A percentile compares a stretch with the other conserved stretches of the same genome.
Evolutionary conservation across 2,797 vertebrate species (phyloP).

Genomic region (Pseudotriccus pelzelni): DNA sequence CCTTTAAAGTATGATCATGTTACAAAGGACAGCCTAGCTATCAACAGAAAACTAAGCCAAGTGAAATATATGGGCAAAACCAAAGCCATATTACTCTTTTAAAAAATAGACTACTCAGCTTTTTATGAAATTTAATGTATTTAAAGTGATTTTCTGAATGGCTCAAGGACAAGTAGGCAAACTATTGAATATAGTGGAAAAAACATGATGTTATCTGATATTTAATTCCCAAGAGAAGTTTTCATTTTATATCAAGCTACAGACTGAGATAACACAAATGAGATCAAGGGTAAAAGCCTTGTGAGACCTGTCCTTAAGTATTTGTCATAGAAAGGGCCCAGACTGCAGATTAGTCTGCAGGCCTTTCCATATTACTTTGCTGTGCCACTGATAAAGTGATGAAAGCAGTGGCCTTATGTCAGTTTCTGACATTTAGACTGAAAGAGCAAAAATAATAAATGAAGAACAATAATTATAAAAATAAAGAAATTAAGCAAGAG

Average conservation of each 20-base stretch:
- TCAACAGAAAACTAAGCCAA: background rate
- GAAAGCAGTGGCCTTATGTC: background rate
- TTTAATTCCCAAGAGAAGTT: slow-evolving; percentile 3
- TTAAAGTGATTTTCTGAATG: background rate
- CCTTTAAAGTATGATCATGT: background rate
- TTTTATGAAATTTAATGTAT: background rate
- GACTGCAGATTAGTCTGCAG: background rate
- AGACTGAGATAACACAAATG: background rate
- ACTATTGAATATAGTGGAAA: background rate
- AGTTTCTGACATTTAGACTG: background rate
- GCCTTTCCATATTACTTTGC: background rate
- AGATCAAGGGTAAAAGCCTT: background rate
- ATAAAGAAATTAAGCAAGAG: accelerated
- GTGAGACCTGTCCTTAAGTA: slow-evolving; percentile 1
- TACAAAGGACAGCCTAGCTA: background rate
- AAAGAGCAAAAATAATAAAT: background rate
- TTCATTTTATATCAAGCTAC: slow-evolving; percentile 8
- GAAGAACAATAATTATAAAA: background rate
- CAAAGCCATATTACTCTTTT: background rate
- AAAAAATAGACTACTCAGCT: background rate
- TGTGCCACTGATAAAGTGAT: accelerated
- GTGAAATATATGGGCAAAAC: background rate
- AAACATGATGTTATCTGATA: background rate
- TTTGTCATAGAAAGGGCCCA: background rate
- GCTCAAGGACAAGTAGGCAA: background rate